These are phyloP conservation scores for Lepisosteus osseus DNA, from an alignment of 2,113 vertebrate species.

Conservation along the genomic window DNA sequence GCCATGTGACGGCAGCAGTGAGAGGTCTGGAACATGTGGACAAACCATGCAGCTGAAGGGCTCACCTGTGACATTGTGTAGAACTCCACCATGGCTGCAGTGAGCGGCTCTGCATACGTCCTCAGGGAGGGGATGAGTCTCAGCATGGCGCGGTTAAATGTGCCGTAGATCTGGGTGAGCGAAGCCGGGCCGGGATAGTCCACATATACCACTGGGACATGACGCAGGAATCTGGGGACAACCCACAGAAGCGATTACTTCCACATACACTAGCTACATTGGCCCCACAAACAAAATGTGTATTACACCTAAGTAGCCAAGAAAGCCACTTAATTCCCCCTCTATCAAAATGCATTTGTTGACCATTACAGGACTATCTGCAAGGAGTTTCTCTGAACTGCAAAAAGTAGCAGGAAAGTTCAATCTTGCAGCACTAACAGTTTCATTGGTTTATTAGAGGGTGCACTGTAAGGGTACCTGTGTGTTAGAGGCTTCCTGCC, in stretches of 20 bases:
- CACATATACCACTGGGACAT: slow-evolving; percentile 96
- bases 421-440: no score
- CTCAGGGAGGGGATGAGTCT: slow-evolving; percentile 90
- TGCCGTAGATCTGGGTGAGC: slow-evolving; percentile 96
- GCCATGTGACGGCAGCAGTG: no score
- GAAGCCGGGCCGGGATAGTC: slow-evolving; percentile 97
- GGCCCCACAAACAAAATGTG: no score
- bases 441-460: not conserved
- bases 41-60: no score
- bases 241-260: not conserved
- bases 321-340: no score
- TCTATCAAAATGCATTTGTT: no score
- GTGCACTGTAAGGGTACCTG: slow-evolving; percentile 61
- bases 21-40: no score
- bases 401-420: no score
- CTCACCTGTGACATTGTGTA: slow-evolving; percentile 98
- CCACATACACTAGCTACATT: not conserved
- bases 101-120: slow-evolving; percentile 92
- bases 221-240: slow-evolving; percentile 81
- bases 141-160: slow-evolving; percentile 96
- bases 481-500: slow-evolving; percentile 95
- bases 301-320: no score
- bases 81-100: slow-evolving; percentile 98
- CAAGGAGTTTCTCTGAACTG: no score
- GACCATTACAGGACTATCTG: no score